Percentiles rank a stretch among this genome's conserved stretches.
These are phyloP conservation scores for Darevskia nairensis DNA, from an alignment of 2,797 vertebrate genomes.

Conservation along the genomic window DNA sequence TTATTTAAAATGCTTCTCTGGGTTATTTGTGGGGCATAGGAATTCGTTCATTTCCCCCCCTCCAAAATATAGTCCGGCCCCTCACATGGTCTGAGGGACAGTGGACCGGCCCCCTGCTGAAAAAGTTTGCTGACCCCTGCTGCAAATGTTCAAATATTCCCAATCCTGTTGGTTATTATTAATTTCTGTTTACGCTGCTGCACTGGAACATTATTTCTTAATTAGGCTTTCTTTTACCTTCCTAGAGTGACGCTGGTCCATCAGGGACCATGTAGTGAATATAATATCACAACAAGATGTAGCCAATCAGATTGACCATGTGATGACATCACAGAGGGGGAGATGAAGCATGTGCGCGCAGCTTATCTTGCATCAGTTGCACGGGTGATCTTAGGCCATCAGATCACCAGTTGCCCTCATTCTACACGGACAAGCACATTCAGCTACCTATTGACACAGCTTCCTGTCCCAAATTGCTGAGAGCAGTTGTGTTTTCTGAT, in stretches of 20 bases:
- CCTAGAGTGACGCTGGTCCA: background rate
- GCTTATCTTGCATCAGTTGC: background rate
- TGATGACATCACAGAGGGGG: background rate
- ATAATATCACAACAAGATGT: background rate
- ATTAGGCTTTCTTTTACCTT: background rate
- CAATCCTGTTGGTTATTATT: background rate
- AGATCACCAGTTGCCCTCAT: background rate
- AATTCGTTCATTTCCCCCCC: too few relatives aligned
- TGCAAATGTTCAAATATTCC: background rate
- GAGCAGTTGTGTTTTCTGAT: background rate
- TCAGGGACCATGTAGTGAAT: too few relatives aligned
- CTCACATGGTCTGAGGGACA: too few relatives aligned
- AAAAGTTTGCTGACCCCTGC: too few relatives aligned
- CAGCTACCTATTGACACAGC: background rate
- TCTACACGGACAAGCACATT: background rate
- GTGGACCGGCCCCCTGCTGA: too few relatives aligned
- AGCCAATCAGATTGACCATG: background rate
- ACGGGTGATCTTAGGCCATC: background rate
- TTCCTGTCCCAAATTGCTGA: background rate
- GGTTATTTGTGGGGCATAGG: too few relatives aligned
- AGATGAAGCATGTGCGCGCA: background rate
- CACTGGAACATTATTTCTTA: background rate
- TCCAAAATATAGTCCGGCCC: too few relatives aligned
- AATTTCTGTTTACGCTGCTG: background rate
- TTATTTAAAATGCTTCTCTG: too few relatives aligned